Base-by-base conservation (phyloP, 2,113 vertebrate species). In the Tursiops truncatus region DNA sequence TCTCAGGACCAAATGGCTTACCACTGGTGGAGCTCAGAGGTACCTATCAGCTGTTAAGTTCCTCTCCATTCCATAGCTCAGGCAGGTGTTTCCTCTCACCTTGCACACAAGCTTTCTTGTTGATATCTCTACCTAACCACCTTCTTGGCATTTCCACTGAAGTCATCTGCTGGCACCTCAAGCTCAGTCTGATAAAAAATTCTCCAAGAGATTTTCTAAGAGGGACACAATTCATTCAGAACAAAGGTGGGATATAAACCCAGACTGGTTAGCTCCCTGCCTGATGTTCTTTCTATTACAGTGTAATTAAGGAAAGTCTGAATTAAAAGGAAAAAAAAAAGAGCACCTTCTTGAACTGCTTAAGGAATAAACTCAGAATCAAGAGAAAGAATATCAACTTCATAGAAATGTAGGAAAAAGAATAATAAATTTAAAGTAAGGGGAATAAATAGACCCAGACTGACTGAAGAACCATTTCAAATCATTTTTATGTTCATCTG, bases 251-350 rank as follows among this genome's bases (percentile, higher is more conserved):
- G 41, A 53, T 58, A 68, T 36, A 47, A 91, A 60, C 47, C 31
- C 41, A 91, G 33, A 84, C 25, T 67, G 28, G 44, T 73, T 58
- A 47, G 6, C 18, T 53, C 44, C 41, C 83, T 73, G 38, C 23
- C 38, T 80, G 71, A 50, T 4, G 11, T 71, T 84, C 38, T 56
- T 79, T 84, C 47, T 56, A n/a, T 62, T 91, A 82, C 9, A 88
- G 50, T 3, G 3, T 12, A 83, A 50, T 47, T 92, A 76, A 81
- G 44, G 9, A 70, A 63, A 88, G 41, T n/a, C n/a, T 80, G 26
- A 91, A 94, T 77, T 93, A 38, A 91, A 60, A 76, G 44, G 50
- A 8, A 28, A 67, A 58, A 97, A 89, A 41, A 97, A 84, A n/a
- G 10, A 41, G 41, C 23, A 58, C 47, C 36, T 21, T 82, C 36